Percentiles rank a stretch among this genome's conserved stretches.
phyloP scores from a whole-genome alignment of 2,888 invertebrate genomes.

The Netelia fuscicornis region DNA sequence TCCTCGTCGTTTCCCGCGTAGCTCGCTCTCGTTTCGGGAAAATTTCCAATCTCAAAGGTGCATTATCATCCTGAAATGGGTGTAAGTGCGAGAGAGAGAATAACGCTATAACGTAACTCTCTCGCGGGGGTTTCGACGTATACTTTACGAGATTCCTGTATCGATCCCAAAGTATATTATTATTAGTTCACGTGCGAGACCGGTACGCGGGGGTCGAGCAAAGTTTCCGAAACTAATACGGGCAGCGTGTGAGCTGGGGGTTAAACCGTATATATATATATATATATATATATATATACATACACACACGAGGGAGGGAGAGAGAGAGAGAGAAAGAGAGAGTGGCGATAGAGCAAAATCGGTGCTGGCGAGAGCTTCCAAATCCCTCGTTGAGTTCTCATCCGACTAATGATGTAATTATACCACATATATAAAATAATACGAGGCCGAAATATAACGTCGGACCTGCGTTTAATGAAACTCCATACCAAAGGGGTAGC shows the following conservation, averaged over 20 bases:
- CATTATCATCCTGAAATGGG: constrained; percentile 21
- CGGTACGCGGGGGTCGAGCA: not conserved
- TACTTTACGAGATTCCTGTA: constrained; percentile 31
- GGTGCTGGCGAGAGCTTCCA: not conserved
- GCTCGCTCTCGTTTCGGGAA: not conserved
- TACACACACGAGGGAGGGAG: no score
- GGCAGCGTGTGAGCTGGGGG: not conserved
- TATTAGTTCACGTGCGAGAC: constrained; percentile 46
- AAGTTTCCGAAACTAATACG: constrained; percentile 33
- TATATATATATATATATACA: no score
- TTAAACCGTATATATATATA: not conserved
- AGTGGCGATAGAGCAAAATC: not conserved
- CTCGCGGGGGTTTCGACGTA: constrained; percentile 18
- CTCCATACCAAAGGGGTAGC: not conserved
- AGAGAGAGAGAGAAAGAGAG: not conserved
- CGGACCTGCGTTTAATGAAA: not conserved
- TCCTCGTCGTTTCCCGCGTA: constrained; percentile 17
- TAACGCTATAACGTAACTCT: not conserved
- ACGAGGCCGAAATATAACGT: not conserved
- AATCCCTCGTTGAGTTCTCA: constrained; percentile 10
- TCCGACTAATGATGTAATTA: constrained; percentile 51
- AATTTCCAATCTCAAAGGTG: constrained; percentile 41
- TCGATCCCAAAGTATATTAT: constrained; percentile 46
- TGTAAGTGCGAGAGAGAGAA: not conserved
- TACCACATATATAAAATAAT: constrained; percentile 24